phyloP scores from a whole-genome alignment of 2,888 invertebrate genomes.

The Nudaria mundana region DNA sequence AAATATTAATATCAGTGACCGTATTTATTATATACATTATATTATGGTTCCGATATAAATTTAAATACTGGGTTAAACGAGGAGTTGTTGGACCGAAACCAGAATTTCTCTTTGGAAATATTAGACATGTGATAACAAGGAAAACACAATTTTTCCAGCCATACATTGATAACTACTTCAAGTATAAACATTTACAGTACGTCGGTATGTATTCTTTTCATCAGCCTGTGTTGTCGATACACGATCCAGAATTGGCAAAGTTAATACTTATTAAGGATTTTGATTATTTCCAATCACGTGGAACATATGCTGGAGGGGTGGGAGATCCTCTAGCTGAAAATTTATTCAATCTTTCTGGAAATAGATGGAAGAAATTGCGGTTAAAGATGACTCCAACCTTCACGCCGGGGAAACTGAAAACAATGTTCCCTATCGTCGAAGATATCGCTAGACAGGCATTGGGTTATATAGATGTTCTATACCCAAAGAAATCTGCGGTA shows the following conservation, averaged over 20 bases:
- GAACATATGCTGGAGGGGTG: constrained; percentile 81
- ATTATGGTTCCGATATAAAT: constrained; percentile 66
- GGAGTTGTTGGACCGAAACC: constrained; percentile 80
- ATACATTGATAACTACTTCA: constrained; percentile 80
- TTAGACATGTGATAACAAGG: constrained; percentile 76
- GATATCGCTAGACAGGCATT: constrained; percentile 78
- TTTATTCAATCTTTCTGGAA: constrained; percentile 80
- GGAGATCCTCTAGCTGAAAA: constrained; percentile 83
- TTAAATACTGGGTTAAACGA: constrained; percentile 81
- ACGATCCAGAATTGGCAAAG: constrained; percentile 83
- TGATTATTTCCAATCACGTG: constrained; percentile 84
- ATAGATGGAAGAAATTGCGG: constrained; percentile 83
- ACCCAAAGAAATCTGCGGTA: constrained; percentile 51
- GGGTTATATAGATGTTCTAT: constrained; percentile 52
- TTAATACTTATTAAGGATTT: constrained; percentile 83
- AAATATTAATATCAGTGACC: constrained; percentile 37
- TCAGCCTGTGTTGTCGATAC: constrained; percentile 81
- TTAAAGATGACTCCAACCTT: constrained; percentile 84
- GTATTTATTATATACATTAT: constrained; percentile 40
- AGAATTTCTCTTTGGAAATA: constrained; percentile 83
- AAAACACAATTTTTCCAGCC: constrained; percentile 82
- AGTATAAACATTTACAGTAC: constrained; percentile 70
- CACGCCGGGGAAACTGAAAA: constrained; percentile 84
- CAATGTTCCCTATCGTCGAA: constrained; percentile 82
- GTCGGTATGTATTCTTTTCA: constrained; percentile 84